Conservation (phyloP, 2,888 invertebrate genomes). For the Spilarctia lutea region DNA sequence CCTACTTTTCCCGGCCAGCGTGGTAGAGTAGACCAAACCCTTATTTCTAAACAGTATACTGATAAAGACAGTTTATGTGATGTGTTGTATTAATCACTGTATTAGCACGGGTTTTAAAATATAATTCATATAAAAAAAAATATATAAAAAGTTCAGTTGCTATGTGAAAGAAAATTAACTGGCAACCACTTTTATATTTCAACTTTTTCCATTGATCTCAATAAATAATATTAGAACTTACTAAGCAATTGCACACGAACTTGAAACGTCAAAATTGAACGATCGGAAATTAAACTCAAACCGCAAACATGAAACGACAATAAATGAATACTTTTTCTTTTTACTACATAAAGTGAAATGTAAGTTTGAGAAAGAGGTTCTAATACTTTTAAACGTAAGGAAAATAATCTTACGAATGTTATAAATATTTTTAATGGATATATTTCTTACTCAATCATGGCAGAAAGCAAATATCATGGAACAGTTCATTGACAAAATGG, state of each 20-base stretch:
- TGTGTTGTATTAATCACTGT: no score
- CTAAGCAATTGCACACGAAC: background rate
- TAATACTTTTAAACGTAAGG: background rate
- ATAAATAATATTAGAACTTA: background rate
- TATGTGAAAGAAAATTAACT: no score
- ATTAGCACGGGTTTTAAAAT: no score
- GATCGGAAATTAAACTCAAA: background rate
- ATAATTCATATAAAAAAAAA: no score
- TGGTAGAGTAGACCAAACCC: no score
- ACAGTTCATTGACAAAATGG: background rate
- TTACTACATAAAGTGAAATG: background rate
- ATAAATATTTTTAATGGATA: background rate
- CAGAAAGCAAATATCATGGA: background rate
- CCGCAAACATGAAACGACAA: background rate
- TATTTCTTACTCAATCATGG: background rate
- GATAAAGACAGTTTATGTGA: no score
- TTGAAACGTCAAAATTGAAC: background rate
- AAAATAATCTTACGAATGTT: background rate
- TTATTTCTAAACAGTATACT: no score
- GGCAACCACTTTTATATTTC: background rate
- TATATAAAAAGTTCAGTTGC: no score
- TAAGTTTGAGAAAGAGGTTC: no score
- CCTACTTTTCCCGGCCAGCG: no score
- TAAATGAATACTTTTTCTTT: background rate
- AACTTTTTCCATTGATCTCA: background rate